Percentiles rank a stretch among this genome's conserved stretches.
These are phyloP conservation scores for Andrena hattorfiana DNA, from an alignment of 2,888 invertebrate species.

Conservation along the genomic window DNA sequence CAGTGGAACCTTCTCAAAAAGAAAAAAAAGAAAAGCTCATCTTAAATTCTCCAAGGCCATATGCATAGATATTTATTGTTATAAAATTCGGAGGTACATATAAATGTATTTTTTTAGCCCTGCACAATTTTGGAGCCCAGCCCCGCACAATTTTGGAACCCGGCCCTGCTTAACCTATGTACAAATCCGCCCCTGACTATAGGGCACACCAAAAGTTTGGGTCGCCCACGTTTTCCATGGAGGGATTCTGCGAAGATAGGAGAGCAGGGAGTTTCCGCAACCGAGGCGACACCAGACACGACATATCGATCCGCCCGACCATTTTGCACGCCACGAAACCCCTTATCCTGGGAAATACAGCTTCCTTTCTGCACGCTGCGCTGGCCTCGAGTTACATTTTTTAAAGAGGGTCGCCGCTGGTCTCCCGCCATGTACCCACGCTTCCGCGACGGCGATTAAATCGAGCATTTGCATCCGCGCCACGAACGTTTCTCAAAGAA, in stretches of 20 bases:
- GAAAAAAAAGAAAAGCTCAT: too few relatives aligned
- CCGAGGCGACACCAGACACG: constrained; percentile 48
- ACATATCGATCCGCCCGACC: constrained; percentile 61
- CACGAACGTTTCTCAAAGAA: neutral
- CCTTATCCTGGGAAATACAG: constrained; percentile 48
- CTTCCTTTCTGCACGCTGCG: constrained; percentile 26
- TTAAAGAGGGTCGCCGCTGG: neutral
- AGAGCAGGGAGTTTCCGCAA: constrained; percentile 40
- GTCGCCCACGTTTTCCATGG: neutral
- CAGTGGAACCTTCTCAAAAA: too few relatives aligned
- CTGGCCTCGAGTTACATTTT: constrained; percentile 27
- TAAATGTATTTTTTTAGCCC: too few relatives aligned
- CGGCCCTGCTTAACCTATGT: too few relatives aligned
- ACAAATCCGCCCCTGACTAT: too few relatives aligned
- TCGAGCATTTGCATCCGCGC: constrained; percentile 5
- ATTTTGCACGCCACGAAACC: constrained; percentile 43
- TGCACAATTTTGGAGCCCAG: too few relatives aligned
- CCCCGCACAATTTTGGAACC: too few relatives aligned
- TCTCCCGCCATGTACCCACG: neutral
- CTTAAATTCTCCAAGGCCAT: too few relatives aligned
- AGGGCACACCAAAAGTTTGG: neutral
- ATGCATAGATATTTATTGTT: too few relatives aligned
- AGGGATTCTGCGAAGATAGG: constrained; percentile 28
- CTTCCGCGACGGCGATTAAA: constrained; percentile 14
- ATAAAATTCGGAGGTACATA: too few relatives aligned